A percentile compares a stretch with the other conserved stretches of the same genome.
These are phyloP conservation scores for Panopea generosa DNA, from an alignment of 2,888 invertebrate species.

Conservation along the genomic window DNA sequence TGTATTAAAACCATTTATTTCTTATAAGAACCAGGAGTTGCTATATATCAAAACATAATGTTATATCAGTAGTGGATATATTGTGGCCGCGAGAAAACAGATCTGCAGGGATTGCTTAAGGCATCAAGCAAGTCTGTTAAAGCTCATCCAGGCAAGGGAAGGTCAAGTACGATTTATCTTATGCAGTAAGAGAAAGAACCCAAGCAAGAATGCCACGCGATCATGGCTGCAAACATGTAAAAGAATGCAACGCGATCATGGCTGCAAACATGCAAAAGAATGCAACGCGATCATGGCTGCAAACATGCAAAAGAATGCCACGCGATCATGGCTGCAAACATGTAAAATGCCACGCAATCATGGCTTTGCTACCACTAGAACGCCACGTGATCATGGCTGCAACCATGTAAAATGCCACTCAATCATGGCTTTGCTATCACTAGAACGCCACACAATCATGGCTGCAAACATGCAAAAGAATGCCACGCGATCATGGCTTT, in stretches of 20 bases:
- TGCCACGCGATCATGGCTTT: too few relatives aligned
- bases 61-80: conserved; percentile 1
- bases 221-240: not conserved
- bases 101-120: not conserved
- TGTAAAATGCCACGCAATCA: too few relatives aligned
- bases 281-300: not conserved
- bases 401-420: too few relatives aligned
- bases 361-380: too few relatives aligned
- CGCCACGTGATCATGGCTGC: too few relatives aligned
- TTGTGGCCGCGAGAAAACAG: conserved; percentile 1
- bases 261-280: too few relatives aligned
- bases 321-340: too few relatives aligned
- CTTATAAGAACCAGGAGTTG: not conserved
- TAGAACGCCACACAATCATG: too few relatives aligned
- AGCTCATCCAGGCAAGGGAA: not conserved
- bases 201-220: not conserved
- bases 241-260: too few relatives aligned
- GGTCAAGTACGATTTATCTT: not conserved
- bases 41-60: not conserved
- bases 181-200: not conserved
- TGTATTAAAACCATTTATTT: not conserved
- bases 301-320: not conserved
- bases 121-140: conserved; percentile 5
- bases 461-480: too few relatives aligned
- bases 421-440: too few relatives aligned